These are phyloP conservation scores for Monopterus albus DNA, from an alignment of 2,113 vertebrate genomes.

Conservation along the genomic window DNA sequence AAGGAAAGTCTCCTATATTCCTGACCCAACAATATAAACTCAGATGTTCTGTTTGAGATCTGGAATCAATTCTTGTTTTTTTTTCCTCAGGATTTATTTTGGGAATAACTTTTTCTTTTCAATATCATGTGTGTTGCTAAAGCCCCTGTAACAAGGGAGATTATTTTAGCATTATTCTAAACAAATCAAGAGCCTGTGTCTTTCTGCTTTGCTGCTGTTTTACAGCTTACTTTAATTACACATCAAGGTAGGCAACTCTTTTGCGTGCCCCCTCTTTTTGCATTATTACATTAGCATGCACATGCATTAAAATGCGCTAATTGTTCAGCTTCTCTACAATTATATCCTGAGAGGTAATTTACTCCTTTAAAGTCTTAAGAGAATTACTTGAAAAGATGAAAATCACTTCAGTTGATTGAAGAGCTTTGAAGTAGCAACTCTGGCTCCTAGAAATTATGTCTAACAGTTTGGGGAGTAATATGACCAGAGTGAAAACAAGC, in stretches of 20 bases:
- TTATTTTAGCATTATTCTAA: slow-evolving; percentile 6
- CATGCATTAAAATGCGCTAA: background rate
- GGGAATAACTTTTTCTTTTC: background rate
- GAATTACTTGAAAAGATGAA: background rate
- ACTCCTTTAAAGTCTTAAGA: background rate
- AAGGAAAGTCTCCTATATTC: slow-evolving; percentile 2
- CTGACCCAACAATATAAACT: slow-evolving; percentile 11
- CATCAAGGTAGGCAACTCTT: background rate
- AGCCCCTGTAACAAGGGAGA: background rate
- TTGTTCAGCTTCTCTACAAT: background rate
- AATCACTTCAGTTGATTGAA: background rate
- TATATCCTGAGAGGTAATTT: background rate
- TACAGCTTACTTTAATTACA: slow-evolving; percentile 6
- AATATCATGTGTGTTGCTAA: background rate
- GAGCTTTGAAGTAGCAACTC: background rate
- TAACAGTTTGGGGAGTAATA: background rate
- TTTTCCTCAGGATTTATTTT: background rate
- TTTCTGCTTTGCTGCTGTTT: background rate
- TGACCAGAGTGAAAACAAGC: background rate
- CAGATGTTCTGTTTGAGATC: too few species aligned
- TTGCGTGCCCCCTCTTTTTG: background rate
- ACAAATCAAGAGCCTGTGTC: background rate
- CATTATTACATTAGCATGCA: background rate
- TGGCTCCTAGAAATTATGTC: background rate
- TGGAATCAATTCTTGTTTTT: background rate